Evolutionary conservation across 1,140 invertebrate species (phyloP), one percentile per base, ranked within the genome.

Genomic region (Heliconius hewitsoni): DNA sequence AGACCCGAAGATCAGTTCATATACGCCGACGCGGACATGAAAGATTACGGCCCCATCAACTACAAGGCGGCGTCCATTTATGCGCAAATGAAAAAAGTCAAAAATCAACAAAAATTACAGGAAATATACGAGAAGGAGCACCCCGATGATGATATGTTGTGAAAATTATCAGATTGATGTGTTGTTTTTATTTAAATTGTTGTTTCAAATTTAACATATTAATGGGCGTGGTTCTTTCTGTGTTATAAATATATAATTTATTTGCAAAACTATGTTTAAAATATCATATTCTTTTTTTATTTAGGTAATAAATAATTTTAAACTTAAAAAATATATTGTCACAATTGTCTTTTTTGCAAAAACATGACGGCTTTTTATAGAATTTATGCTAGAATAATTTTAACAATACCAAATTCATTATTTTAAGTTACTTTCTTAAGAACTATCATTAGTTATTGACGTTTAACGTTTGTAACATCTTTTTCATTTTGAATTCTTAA

Each of bases 1-100:
- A 96, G 96, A 96, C 97, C 94, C 74, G 96, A 97, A 89, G 98
- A 97, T 92, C 97, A 97, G 92, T 95, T 98, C 90, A 97, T 98
- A 89, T 98, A 98, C 94, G 98, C 98, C 60, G 98, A 98, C 95
- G 97, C 98, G 82, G 98, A 98, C 90, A 97, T 98, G 94, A 96
- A 97, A 89, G 97, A 96, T 81, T 98, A 98, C 93, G 98, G 98
- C 79, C 98, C 98, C 50, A 98, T 98, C 88, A 97, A 98, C 94
- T 98, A 98, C 95, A 98, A 98, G 92, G 96, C 96, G 80, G 97
- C 97, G 66, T 98, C 97, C 39, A 96, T 98, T 84, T 96, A 96
- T 89, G 96, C 96, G 18, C 95, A 96, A 79, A 96, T 96, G 92
- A 96, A 96, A 86, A 96, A 96, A 87, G 92, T 96, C 8, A 96